A percentile compares a stretch with the other conserved stretches of the same genome.
Conservation (phyloP, 2,888 invertebrate genomes). For the Strigamia crassipes region DNA sequence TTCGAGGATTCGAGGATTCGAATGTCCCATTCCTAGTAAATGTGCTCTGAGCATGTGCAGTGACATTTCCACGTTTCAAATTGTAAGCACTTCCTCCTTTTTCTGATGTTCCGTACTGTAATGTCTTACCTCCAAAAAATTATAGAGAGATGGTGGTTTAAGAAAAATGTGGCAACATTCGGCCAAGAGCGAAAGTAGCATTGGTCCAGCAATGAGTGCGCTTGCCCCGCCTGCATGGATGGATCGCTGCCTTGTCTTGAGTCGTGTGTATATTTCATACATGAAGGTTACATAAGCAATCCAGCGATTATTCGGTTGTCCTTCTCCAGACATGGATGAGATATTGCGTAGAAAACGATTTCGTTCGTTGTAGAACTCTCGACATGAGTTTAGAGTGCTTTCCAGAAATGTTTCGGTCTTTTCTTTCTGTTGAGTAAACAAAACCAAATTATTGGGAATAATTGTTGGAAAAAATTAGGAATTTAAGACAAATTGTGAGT, state of each 20-base stretch:
- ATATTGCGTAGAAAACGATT: conserved; percentile 66
- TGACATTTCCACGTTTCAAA: no score
- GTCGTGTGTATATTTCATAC: conserved; percentile 86
- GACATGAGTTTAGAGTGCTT: conserved; percentile 83
- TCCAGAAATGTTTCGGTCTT: conserved; percentile 86
- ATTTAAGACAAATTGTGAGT: no score
- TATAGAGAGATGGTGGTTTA: conserved; percentile 75
- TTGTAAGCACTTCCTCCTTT: no score
- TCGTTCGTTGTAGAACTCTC: conserved; percentile 86
- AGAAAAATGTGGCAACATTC: conserved; percentile 90
- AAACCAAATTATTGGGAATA: no score
- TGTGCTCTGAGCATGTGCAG: no score
- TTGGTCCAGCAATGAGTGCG: conserved; percentile 59
- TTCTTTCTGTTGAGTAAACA: conserved; percentile 67
- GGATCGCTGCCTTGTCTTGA: conserved; percentile 71
- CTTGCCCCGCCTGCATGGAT: conserved; percentile 53
- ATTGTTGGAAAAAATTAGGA: no score
- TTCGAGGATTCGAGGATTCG: no score
- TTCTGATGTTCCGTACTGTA: no score
- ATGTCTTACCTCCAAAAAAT: conserved; percentile 72
- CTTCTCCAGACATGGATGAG: conserved; percentile 59
- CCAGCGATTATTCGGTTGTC: conserved; percentile 62
- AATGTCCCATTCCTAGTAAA: no score
- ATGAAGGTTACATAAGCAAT: conserved; percentile 84
- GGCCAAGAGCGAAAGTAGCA: conserved; percentile 79